A percentile compares a stretch with the other conserved stretches of the same genome.
These are phyloP conservation scores for Haliclona indistincta DNA, from an alignment of 37 sponge, comb jelly and placozoan genomes.

Conservation along the genomic window DNA sequence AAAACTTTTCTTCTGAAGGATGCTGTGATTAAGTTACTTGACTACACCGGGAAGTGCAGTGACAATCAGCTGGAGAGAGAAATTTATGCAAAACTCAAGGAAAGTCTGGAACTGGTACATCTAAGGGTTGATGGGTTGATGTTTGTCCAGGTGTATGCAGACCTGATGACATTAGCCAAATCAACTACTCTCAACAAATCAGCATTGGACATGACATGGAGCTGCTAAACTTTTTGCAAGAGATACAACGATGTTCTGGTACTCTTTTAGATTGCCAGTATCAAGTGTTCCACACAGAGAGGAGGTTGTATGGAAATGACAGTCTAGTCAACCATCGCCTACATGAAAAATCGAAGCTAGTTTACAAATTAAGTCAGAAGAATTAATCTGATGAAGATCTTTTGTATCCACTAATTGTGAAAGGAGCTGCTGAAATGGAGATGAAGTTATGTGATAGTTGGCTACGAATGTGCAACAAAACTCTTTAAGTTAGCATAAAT, in stretches of 20 bases:
- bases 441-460: no score
- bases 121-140: conserved; percentile 9
- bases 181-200: not conserved
- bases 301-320: conserved; percentile 10
- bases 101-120: not conserved
- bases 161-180: conserved; percentile 11
- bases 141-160: conserved; percentile 29
- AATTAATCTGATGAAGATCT: no score
- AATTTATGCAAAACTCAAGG: conserved; percentile 9
- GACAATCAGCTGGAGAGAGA: conserved; percentile 6
- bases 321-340: not conserved
- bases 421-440: no score
- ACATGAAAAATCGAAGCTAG: no score
- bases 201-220: conserved; percentile 21
- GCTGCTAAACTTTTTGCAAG: conserved; percentile 2
- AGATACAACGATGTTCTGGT: not conserved
- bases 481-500: no score
- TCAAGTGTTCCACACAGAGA: conserved; percentile 10
- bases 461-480: no score
- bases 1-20: no score
- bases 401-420: no score
- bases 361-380: no score
- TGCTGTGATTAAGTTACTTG: conserved; percentile 1
- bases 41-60: not conserved
- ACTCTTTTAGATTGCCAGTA: not conserved